Conservation (phyloP, 1,140 invertebrate species). For the Microplitis mediator region DNA sequence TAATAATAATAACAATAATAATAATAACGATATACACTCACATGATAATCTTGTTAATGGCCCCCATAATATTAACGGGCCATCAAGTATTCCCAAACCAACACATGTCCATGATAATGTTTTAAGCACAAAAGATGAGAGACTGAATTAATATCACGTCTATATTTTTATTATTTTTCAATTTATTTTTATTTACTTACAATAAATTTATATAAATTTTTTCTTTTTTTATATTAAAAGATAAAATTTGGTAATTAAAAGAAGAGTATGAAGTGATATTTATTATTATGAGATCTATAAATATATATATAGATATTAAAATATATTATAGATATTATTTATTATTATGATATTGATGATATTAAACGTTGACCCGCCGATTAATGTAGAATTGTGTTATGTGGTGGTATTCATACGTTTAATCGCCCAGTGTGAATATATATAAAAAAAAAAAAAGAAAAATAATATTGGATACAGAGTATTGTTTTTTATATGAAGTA, state of each 20-base stretch:
- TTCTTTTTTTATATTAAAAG: background rate
- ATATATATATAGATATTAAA: background rate
- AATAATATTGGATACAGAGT: slow-evolving; percentile 58
- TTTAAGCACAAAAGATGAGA: slow-evolving; percentile 6
- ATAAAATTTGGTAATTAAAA: background rate
- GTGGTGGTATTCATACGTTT: slow-evolving; percentile 54
- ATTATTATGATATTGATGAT: slow-evolving; percentile 22
- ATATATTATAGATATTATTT: background rate
- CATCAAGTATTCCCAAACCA: slow-evolving; percentile 1
- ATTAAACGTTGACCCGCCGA: slow-evolving; percentile 53
- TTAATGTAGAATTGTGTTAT: slow-evolving; percentile 56
- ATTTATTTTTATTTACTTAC: slow-evolving; percentile 17
- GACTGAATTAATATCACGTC: slow-evolving; percentile 10
- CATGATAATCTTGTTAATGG: too few species aligned
- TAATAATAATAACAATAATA: slow-evolving; percentile 23
- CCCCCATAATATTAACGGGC: background rate
- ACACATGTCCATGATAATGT: slow-evolving; percentile 9
- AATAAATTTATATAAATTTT: slow-evolving; percentile 6
- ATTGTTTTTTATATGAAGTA: slow-evolving; percentile 64
- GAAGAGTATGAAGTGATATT: background rate
- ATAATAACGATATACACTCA: background rate
- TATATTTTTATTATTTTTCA: background rate
- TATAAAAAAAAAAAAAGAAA: too few species aligned
- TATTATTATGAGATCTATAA: background rate
- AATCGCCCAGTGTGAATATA: slow-evolving; percentile 62